Conservation (phyloP, 2,113 vertebrate genomes). For the Trochalopteron elliotii region DNA sequence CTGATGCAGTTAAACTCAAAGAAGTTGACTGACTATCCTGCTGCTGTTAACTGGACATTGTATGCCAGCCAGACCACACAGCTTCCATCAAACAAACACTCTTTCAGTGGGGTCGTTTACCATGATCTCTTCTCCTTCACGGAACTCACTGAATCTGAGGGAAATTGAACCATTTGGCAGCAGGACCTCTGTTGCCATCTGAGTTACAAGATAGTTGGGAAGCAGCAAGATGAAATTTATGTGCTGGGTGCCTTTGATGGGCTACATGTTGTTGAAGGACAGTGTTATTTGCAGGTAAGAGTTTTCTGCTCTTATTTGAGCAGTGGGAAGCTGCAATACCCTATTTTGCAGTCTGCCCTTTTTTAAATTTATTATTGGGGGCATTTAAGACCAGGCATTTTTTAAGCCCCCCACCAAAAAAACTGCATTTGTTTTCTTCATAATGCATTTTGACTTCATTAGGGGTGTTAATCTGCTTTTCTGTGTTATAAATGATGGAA, state of each 20-base stretch:
- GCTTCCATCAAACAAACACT: background rate
- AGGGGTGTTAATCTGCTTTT: background rate
- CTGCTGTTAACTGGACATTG: conserved; percentile 13
- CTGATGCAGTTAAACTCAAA: background rate
- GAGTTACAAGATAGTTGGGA: conserved; percentile 39
- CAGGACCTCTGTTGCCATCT: conserved; percentile 61
- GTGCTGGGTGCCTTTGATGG: conserved; percentile 49
- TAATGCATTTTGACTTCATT: background rate
- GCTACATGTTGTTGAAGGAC: conserved; percentile 45
- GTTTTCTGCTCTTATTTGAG: background rate
- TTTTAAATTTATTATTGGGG: background rate
- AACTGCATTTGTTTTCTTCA: background rate
- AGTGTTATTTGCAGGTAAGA: conserved; percentile 62
- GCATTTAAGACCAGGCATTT: background rate
- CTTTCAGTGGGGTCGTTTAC: conserved; percentile 42
- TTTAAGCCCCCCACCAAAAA: background rate
- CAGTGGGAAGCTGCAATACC: background rate
- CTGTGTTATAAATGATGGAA: background rate
- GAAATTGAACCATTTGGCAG: conserved; percentile 38
- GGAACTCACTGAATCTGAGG: background rate
- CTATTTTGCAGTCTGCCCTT: background rate
- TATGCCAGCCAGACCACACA: background rate
- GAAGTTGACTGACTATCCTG: background rate
- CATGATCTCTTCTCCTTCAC: conserved; percentile 49
- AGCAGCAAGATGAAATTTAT: conserved; percentile 32